A percentile compares a stretch with the other conserved stretches of the same genome.
Conservation (phyloP, 1,140 invertebrate genomes). For the Ceratoteleas bidentatus region DNA sequence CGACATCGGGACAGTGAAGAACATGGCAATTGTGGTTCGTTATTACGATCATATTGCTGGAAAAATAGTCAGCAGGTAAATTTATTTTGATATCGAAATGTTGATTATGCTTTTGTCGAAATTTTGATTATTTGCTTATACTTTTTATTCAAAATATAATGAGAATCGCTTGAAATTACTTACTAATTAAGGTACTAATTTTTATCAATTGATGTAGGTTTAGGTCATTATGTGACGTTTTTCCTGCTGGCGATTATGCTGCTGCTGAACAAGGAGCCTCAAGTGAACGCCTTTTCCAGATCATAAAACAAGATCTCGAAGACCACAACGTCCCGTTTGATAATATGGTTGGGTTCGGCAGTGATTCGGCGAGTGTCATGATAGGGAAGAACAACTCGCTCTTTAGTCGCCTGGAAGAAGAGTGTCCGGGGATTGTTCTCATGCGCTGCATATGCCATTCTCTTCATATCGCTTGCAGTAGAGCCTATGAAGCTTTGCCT, state of each 20-base stretch:
- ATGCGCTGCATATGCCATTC: constrained; percentile 72
- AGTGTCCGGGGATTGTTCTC: constrained; percentile 68
- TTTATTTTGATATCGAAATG: too few species aligned
- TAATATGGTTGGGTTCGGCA: constrained; percentile 70
- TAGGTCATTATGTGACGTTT: background rate
- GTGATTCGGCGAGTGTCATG: constrained; percentile 72
- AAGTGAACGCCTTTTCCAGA: too few species aligned
- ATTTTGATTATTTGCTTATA: background rate
- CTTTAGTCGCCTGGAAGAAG: constrained; percentile 56
- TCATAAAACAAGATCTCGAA: background rate
- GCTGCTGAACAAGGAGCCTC: background rate
- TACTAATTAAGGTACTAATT: too few species aligned
- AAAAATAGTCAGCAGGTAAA: background rate
- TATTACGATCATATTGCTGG: background rate
- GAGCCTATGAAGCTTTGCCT: background rate
- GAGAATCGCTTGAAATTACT: too few species aligned
- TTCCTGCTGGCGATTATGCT: background rate
- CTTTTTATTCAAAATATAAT: too few species aligned
- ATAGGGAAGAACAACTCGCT: constrained; percentile 73
- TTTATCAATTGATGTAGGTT: too few species aligned
- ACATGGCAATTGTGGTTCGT: background rate
- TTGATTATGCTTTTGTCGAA: too few species aligned
- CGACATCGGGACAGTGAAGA: background rate
- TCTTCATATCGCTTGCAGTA: background rate
- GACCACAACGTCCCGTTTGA: background rate